These are phyloP conservation scores for Leptogaster cylindrica DNA, from an alignment of 2,888 invertebrate species.

Conservation along the genomic window DNA sequence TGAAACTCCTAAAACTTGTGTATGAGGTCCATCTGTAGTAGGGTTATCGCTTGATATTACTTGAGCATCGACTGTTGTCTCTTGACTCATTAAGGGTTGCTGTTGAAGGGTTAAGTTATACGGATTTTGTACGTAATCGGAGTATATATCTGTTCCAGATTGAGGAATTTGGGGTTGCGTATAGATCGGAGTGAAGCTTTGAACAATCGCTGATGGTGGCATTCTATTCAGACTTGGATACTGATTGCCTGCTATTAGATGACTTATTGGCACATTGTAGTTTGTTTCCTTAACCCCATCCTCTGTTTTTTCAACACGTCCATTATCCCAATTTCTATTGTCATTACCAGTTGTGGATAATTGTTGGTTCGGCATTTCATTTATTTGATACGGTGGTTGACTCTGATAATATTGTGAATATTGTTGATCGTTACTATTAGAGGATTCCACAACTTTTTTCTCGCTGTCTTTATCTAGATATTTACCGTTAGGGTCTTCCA, in stretches of 20 bases:
- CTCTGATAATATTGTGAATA: neutral
- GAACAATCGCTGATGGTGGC: slow-evolving; percentile 57
- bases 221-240: slow-evolving; percentile 55
- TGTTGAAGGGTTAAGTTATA: slow-evolving; percentile 61
- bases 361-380: neutral
- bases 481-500: neutral
- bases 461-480: neutral
- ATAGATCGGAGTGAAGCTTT: slow-evolving; percentile 58
- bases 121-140: slow-evolving; percentile 60
- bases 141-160: slow-evolving; percentile 56
- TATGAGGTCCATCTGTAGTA: slow-evolving; percentile 28
- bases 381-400: neutral
- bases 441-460: neutral
- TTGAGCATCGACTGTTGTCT: slow-evolving; percentile 41
- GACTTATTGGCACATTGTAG: slow-evolving; percentile 57
- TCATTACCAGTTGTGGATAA: too few relatives aligned
- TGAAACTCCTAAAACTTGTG: slow-evolving; percentile 54
- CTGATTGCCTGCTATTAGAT: slow-evolving; percentile 55
- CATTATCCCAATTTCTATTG: slow-evolving; percentile 45
- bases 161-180: slow-evolving; percentile 49
- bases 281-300: too few relatives aligned
- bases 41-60: slow-evolving; percentile 45
- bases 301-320: slow-evolving; percentile 10
- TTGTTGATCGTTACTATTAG: neutral
- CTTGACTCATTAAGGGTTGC: slow-evolving; percentile 47